phyloP scores from a whole-genome alignment of 92 coral and sea anemone species.

The Porites rus region DNA sequence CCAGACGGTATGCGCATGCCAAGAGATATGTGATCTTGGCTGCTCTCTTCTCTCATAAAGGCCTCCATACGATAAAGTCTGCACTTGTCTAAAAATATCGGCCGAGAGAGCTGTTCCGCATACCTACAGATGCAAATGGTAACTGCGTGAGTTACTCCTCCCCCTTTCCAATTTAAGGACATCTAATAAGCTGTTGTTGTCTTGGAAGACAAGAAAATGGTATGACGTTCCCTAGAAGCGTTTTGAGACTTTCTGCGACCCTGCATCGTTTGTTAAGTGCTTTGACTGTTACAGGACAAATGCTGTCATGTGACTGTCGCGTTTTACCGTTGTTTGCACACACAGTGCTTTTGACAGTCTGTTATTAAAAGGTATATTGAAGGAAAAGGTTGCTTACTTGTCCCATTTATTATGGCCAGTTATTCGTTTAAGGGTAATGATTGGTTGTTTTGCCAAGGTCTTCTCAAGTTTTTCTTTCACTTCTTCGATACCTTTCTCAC shows the following conservation, averaged over 20 bases:
- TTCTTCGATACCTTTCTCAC: conserved; percentile 32
- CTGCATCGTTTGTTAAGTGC: too few relatives aligned
- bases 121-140: conserved; percentile 28
- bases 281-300: too few relatives aligned
- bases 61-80: conserved; percentile 60
- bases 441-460: conserved; percentile 17
- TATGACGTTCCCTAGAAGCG: too few relatives aligned
- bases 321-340: too few relatives aligned
- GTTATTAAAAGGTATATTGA: too few relatives aligned
- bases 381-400: neutral
- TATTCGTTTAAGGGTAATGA: neutral
- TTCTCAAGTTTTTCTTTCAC: neutral
- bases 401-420: conserved; percentile 25
- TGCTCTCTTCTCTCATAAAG: conserved; percentile 53
- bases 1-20: conserved; percentile 79
- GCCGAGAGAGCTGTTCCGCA: conserved; percentile 53
- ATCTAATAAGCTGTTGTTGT: too few relatives aligned
- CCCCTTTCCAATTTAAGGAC: neutral
- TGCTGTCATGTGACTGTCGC: too few relatives aligned
- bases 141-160: neutral
- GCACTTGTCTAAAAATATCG: conserved; percentile 63
- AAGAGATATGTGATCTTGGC: conserved; percentile 66
- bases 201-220: too few relatives aligned
- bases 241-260: too few relatives aligned
- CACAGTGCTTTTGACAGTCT: too few relatives aligned